Percentiles rank a stretch among this genome's conserved stretches.
phyloP scores from a whole-genome alignment of 2,888 invertebrate genomes.

The Molanna angustata region DNA sequence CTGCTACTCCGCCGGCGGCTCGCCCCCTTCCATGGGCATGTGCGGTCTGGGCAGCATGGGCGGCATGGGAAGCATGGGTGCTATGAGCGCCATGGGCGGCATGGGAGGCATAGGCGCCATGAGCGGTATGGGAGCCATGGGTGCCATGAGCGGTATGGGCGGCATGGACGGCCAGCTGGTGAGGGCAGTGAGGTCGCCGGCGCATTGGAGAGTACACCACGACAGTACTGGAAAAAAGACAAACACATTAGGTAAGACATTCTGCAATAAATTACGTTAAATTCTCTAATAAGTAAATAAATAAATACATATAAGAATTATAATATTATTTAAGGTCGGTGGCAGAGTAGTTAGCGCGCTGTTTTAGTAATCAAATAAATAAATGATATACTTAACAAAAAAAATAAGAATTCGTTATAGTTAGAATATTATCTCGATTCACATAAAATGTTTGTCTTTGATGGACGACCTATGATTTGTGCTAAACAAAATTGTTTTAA shows the following conservation, averaged over 20 bases:
- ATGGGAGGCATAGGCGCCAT: constrained; percentile 38
- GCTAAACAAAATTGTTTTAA: too few relatives aligned
- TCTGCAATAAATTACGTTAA: too few relatives aligned
- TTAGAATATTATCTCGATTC: too few relatives aligned
- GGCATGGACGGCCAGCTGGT: constrained; percentile 44
- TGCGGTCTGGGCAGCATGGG: constrained; percentile 41
- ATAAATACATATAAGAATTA: too few relatives aligned
- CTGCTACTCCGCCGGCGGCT: constrained; percentile 30
- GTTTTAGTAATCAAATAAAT: too few relatives aligned
- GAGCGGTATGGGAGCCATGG: constrained; percentile 37
- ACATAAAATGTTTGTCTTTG: too few relatives aligned
- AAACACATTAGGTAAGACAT: constrained; percentile 46
- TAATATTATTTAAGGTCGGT: too few relatives aligned
- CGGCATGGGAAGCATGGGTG: constrained; percentile 38
- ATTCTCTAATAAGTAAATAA: too few relatives aligned
- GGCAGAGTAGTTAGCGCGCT: too few relatives aligned
- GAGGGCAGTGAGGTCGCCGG: constrained; percentile 61
- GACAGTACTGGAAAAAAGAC: constrained; percentile 51
- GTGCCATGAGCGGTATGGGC: constrained; percentile 36
- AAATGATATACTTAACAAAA: too few relatives aligned
- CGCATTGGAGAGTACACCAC: constrained; percentile 50
- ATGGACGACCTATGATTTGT: too few relatives aligned
- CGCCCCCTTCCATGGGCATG: constrained; percentile 37
- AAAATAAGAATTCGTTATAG: too few relatives aligned
- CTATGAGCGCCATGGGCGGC: constrained; percentile 37